Evolutionary conservation across 2,888 invertebrate genomes (phyloP).

Genomic region (Myopa tessellatipennis): DNA sequence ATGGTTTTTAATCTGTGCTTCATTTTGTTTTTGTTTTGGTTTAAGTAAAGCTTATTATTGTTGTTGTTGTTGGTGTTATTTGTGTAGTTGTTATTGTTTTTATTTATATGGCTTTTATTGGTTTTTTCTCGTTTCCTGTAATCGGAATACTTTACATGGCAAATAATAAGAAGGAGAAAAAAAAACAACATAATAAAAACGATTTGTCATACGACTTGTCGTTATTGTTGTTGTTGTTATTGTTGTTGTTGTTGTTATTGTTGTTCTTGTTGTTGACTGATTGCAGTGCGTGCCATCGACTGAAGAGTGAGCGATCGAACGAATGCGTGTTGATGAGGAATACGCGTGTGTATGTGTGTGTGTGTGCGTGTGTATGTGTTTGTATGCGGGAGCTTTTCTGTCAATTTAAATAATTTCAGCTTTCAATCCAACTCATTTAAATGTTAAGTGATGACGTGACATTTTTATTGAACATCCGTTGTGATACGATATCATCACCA

Average conservation of each 20-base stretch:
- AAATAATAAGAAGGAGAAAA: constrained; percentile 24
- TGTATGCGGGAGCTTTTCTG: not conserved
- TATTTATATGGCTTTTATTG: constrained; percentile 7
- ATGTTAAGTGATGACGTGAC: constrained; percentile 2
- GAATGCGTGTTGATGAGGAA: not conserved
- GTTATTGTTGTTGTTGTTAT: too few relatives aligned
- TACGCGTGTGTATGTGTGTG: not conserved
- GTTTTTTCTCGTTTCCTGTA: not conserved
- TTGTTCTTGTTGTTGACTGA: not conserved
- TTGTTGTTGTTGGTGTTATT: constrained; percentile 23
- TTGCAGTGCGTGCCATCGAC: not conserved
- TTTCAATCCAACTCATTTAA: constrained; percentile 17
- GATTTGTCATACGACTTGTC: not conserved
- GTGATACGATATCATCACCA: too few relatives aligned
- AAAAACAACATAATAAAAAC: not conserved
- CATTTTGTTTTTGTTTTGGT: constrained; percentile 26
- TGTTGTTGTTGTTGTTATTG: too few relatives aligned
- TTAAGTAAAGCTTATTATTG: constrained; percentile 12
- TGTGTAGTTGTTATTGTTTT: constrained; percentile 14
- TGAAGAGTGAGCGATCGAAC: not conserved
- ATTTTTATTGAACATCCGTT: not conserved
- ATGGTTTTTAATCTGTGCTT: constrained; percentile 6
- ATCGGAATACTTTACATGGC: constrained; percentile 38
- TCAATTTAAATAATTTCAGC: not conserved
- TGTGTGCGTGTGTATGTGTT: constrained; percentile 16